A percentile compares a stretch with the other conserved stretches of the same genome.
Conservation (phyloP, 2,888 invertebrate genomes). For the Lysandra coridon region DNA sequence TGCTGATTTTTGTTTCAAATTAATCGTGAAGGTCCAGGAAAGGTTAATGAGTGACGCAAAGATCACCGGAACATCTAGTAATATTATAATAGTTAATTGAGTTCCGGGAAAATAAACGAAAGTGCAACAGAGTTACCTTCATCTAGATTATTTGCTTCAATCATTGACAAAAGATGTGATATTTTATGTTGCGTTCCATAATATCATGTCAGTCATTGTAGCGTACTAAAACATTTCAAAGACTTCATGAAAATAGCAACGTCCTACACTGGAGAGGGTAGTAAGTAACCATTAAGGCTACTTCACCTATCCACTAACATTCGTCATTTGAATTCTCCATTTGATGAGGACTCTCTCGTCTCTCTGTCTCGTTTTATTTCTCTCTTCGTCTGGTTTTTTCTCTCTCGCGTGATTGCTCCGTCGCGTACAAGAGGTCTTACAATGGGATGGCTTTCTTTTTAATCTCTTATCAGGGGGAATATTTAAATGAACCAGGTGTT, state of each 20-base stretch:
- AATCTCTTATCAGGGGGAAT: conserved; percentile 59
- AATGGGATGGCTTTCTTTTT: conserved; percentile 67
- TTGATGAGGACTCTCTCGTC: conserved; percentile 38
- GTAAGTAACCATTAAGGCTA: conserved; percentile 22
- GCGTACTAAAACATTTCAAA: neutral
- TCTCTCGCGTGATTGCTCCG: conserved; percentile 61
- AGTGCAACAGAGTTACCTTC: too few species aligned
- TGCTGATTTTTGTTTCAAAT: too few species aligned
- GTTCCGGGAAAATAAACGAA: too few species aligned
- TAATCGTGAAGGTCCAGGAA: too few species aligned
- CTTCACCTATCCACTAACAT: conserved; percentile 29
- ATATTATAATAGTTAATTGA: too few species aligned
- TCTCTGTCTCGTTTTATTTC: conserved; percentile 52
- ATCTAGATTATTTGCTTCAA: too few species aligned
- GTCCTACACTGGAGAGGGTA: neutral
- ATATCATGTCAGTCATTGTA: neutral
- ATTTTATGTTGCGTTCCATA: neutral
- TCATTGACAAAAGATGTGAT: neutral
- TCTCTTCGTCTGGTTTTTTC: conserved; percentile 46
- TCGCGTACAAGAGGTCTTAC: conserved; percentile 53
- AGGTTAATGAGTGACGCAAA: too few species aligned
- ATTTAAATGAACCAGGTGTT: conserved; percentile 61
- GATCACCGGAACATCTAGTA: too few species aligned
- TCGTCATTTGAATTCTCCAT: conserved; percentile 30
- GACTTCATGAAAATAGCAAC: neutral